Conservation (phyloP, 2,113 vertebrate species). For the Epinephelus lanceolatus region DNA sequence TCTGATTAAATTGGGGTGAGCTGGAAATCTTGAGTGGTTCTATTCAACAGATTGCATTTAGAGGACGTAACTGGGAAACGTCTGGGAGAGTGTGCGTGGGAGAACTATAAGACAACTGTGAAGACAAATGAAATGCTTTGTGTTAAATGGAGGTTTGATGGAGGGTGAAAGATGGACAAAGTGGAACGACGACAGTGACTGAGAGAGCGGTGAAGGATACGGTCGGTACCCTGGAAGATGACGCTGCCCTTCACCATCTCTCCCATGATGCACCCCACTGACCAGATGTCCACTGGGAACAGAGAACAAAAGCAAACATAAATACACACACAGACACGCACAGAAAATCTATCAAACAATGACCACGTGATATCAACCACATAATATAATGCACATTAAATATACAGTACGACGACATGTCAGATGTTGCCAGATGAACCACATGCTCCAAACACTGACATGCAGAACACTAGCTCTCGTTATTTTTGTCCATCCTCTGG, state of each 20-base stretch:
- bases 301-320: constrained; percentile 78
- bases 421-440: constrained; percentile 10
- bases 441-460: constrained; percentile 30
- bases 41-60: background rate
- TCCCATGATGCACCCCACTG: constrained; percentile 99
- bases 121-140: constrained; percentile 2
- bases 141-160: constrained; percentile 17
- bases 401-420: background rate
- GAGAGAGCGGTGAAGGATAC: constrained; percentile 92
- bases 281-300: constrained; percentile 99
- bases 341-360: constrained; percentile 20
- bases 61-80: background rate
- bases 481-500: constrained; percentile 16
- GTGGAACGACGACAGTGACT: constrained; percentile 31
- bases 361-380: constrained; percentile 6
- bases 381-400: constrained; percentile 21
- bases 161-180: constrained; percentile 16
- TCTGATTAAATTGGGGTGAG: background rate
- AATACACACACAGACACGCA: constrained; percentile 39
- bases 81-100: background rate
- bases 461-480: background rate
- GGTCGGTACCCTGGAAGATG: constrained; percentile 99
- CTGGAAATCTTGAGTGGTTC: background rate
- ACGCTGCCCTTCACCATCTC: constrained; percentile 99
- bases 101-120: background rate